phyloP scores from a whole-genome alignment of 2,888 invertebrate genomes.

The Tetropium fuscum region DNA sequence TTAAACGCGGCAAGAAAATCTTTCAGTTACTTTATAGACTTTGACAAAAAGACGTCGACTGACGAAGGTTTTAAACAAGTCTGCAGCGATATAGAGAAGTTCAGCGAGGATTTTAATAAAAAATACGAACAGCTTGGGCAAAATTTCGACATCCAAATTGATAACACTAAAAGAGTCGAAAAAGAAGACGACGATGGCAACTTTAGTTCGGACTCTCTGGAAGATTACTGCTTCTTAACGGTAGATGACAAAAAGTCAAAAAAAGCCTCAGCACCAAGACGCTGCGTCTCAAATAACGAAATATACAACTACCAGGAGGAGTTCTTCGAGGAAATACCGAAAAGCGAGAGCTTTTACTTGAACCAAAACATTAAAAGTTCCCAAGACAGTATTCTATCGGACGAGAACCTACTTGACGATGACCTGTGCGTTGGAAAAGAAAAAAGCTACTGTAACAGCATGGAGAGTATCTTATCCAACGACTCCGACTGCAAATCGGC shows the following conservation, averaged over 20 bases:
- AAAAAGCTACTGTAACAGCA: conserved; percentile 79
- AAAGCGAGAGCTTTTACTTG: conserved; percentile 85
- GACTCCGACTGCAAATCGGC: conserved; percentile 84
- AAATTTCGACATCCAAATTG: conserved; percentile 44
- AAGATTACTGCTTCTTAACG: conserved; percentile 72
- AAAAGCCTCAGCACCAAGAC: conserved; percentile 71
- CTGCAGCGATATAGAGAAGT: conserved; percentile 63
- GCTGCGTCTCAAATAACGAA: conserved; percentile 84
- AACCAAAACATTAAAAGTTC: conserved; percentile 77
- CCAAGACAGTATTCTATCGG: conserved; percentile 83
- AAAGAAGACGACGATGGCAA: conserved; percentile 75
- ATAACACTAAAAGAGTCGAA: conserved; percentile 26
- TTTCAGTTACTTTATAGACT: conserved; percentile 75
- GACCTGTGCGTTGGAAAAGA: conserved; percentile 62
- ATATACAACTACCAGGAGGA: conserved; percentile 68
- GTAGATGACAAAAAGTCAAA: conserved; percentile 50
- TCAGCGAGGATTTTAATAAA: conserved; percentile 60
- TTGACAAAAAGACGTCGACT: conserved; percentile 67
- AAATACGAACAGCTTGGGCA: conserved; percentile 60
- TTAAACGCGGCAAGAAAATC: conserved; percentile 66
- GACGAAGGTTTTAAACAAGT: conserved; percentile 61
- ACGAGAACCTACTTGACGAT: conserved; percentile 65
- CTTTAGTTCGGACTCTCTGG: conserved; percentile 84
- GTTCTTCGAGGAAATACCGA: conserved; percentile 64
- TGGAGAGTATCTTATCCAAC: conserved; percentile 85